Conservation (phyloP, 2,797 vertebrate genomes). For the Notolabrus celidotus region DNA sequence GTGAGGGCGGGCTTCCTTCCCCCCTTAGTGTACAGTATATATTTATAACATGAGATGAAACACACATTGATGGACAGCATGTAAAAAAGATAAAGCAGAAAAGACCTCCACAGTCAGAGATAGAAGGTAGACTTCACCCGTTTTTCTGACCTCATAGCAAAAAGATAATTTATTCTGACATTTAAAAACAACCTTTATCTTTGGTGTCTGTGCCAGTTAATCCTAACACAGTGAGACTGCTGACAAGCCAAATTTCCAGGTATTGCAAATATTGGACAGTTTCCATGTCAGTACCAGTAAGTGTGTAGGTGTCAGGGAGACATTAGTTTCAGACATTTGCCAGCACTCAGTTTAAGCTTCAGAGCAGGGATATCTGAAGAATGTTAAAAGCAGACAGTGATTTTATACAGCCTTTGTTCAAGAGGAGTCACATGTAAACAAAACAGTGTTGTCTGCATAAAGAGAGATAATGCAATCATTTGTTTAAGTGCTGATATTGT, state of each 20-base stretch:
- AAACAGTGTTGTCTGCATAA: neutral
- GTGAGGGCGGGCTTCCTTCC: too few species aligned
- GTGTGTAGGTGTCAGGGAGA: too few species aligned
- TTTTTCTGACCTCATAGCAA: neutral
- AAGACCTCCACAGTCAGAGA: neutral
- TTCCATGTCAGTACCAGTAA: neutral
- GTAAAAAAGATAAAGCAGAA: too few species aligned
- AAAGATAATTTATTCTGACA: neutral
- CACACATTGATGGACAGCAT: too few species aligned
- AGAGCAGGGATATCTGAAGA: too few species aligned
- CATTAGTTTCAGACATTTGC: neutral
- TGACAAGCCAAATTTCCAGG: neutral
- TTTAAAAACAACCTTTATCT: neutral
- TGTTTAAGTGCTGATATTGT: neutral
- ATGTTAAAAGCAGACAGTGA: neutral
- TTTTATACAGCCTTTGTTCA: neutral
- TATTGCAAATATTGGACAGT: neutral
- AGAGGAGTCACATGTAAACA: neutral
- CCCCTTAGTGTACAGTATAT: too few species aligned
- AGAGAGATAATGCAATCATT: neutral
- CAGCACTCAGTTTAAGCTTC: neutral
- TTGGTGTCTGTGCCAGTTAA: neutral
- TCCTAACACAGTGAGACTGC: neutral
- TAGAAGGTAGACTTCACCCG: neutral
- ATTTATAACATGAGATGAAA: too few species aligned